Evolutionary conservation across 2,888 invertebrate species (phyloP).

Genomic region (Agrilus cyanescens): DNA sequence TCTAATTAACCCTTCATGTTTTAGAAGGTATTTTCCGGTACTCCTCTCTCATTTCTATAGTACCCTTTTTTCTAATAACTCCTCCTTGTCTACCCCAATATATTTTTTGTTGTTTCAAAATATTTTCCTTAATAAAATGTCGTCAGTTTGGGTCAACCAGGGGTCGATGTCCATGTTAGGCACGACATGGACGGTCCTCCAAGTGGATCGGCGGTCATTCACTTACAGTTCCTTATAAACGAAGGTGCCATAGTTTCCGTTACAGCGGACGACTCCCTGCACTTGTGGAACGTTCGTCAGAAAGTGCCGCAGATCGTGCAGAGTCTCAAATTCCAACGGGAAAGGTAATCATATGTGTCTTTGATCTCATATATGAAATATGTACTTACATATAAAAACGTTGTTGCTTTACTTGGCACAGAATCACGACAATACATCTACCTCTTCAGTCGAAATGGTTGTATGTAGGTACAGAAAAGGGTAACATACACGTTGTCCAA

Average conservation of each 20-base stretch:
- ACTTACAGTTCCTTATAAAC: slow-evolving; percentile 90
- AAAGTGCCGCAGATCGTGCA: slow-evolving; percentile 91
- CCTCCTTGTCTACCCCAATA: too few species aligned
- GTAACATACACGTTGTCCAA: slow-evolving; percentile 95
- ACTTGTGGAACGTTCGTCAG: slow-evolving; percentile 95
- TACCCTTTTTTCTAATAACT: too few species aligned
- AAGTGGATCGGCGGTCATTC: slow-evolving; percentile 64
- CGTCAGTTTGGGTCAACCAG: slow-evolving; percentile 85
- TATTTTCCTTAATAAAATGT: slow-evolving; percentile 31
- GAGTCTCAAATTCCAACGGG: slow-evolving; percentile 93
- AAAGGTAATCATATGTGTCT: slow-evolving; percentile 72
- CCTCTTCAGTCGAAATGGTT: slow-evolving; percentile 98
- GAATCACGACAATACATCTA: slow-evolving; percentile 89
- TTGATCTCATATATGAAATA: too few species aligned
- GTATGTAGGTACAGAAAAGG: slow-evolving; percentile 95
- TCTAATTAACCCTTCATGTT: too few species aligned
- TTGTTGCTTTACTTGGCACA: slow-evolving; percentile 34
- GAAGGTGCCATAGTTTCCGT: slow-evolving; percentile 94
- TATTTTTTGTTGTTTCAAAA: too few species aligned
- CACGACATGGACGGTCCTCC: slow-evolving; percentile 55
- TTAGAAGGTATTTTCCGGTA: too few species aligned
- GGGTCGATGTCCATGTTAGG: slow-evolving; percentile 88
- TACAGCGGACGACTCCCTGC: slow-evolving; percentile 90
- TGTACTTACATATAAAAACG: not conserved
- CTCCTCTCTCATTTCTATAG: too few species aligned